Base-by-base conservation (phyloP, 2,797 vertebrate genomes). In the Periophthalmus magnuspinnatus region DNA sequence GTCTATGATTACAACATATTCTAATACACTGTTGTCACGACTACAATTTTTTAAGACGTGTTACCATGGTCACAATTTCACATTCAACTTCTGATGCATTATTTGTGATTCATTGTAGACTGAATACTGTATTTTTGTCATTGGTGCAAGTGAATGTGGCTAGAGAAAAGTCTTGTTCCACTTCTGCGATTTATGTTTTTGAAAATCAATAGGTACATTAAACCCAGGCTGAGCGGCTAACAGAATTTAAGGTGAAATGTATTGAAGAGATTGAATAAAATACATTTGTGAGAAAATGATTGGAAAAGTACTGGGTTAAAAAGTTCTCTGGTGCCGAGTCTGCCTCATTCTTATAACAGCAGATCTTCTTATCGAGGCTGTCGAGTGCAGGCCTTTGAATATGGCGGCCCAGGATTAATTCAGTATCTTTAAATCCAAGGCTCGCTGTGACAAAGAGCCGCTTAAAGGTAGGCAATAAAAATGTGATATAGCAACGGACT, bases 401-500 rank as follows among this genome's bases (percentile, higher is more conserved):
- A 86, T 84, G 76, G 76, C 81, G 77, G 78, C 69, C 70, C 70
- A 82, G 80, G 79, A 85, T 84, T 83, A 72, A 81, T 87, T 77
- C 79, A 65, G 71, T 82, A 80, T 89, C 81, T 86, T 87, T 89
- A 86, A 90, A 91, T 88, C 77, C 78, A 75, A 69, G 72, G 77
- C 87, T 61, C 65, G 65, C 84, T 75, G 70, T 90, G 89, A 92
- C 87, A 84, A 86, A 88, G 81, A 81, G 85, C 79, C 61, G 83
- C 86, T 89, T 90, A 87, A 89, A 91, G 83, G 86, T 84, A 85
- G 72, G 84, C 84, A 75, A 69, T 92, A 92, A 92, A 93, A 90
- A 88, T 84, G 89, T 85, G 89, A 90, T 90, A 89, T 88, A 87
- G 91, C 86, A 90, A 88, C 85, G 88, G 83, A 90, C 87, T 85